phyloP scores from a whole-genome alignment of 2,888 invertebrate species.

The Nymphalis polychloros region DNA sequence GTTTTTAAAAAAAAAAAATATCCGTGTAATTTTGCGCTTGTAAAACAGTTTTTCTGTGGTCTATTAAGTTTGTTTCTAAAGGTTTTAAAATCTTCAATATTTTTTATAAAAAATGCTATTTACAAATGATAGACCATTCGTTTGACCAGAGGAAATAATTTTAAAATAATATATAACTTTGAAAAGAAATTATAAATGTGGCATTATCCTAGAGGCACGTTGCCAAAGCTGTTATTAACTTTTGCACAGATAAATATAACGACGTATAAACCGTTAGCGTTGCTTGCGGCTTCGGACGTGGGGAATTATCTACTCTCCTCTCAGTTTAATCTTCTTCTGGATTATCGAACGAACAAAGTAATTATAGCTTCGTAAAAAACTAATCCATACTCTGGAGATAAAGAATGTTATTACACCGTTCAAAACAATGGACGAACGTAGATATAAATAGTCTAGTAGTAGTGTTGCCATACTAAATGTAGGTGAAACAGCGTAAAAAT shows the following conservation, averaged over 20 bases:
- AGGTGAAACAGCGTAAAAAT: not conserved
- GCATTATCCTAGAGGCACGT: not conserved
- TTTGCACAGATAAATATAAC: not conserved
- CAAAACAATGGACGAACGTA: not conserved
- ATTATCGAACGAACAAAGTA: too few species aligned
- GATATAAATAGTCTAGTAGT: not conserved
- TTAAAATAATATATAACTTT: constrained; percentile 1
- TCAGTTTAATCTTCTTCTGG: not conserved
- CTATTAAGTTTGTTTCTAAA: not conserved
- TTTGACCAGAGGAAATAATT: not conserved
- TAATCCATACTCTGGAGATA: not conserved
- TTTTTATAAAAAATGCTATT: too few species aligned
- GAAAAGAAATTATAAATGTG: constrained; percentile 3
- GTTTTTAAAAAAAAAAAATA: too few species aligned
- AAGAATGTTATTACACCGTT: not conserved
- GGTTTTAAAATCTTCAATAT: too few species aligned
- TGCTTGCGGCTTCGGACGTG: not conserved
- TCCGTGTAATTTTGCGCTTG: not conserved
- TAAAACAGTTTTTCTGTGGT: not conserved
- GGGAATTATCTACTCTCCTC: not conserved
- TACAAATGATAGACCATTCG: too few species aligned
- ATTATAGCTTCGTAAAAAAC: not conserved
- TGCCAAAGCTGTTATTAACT: not conserved
- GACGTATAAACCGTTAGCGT: too few species aligned
- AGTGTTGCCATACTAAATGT: not conserved